Evolutionary conservation across 2,888 invertebrate species (phyloP), one percentile per base, ranked within the genome.

Genomic region (Synergus itoensis): DNA sequence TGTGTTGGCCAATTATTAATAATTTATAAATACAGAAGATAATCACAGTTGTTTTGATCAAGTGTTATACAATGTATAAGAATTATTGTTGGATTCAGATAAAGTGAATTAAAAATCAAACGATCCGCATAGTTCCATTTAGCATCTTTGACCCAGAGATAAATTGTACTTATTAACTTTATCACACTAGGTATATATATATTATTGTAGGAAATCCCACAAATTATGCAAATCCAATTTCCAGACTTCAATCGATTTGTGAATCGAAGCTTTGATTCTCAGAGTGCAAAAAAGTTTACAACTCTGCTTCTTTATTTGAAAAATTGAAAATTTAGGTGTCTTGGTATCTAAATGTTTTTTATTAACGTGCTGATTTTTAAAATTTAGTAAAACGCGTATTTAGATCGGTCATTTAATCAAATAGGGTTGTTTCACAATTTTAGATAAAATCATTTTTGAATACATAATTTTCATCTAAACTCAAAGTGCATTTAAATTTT

Each of bases 91-190:
- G 12, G 21, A 21, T 4, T 53, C n/a, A 2, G 73, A 53, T 73
- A 73, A 48, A 28, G n/a, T 11, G n/a, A 28, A 21, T 53, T 73
- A 73, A 53, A 73, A 73, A 73, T 53, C 73, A 73, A 11, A 73
- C 8, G 48, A 36, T 36, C 40, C n/a, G n/a, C 7, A 73, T 4
- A 60, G 60, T 12, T 11, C 18, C 21, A 60, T 21, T 53, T 11
- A 21, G 21, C 18, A 18, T 11, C 60, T 60, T 60, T 36, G 40
- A 53, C n/a, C 53, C 12, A 36, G 28, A 73, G 53, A 73, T 73
- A 73, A 73, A 53, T 73, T 16, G 2, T 36, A 53, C 1, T 36
- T 53, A 73, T 69, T 69, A 36, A 36, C 53, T 36, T 73, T 53
- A 48, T 73, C 36, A n/a, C 53, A 53, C 16, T 53, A 73, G 73